phyloP scores from a whole-genome alignment of 2,113 vertebrate genomes.

The Melanerpes aurifrons region DNA sequence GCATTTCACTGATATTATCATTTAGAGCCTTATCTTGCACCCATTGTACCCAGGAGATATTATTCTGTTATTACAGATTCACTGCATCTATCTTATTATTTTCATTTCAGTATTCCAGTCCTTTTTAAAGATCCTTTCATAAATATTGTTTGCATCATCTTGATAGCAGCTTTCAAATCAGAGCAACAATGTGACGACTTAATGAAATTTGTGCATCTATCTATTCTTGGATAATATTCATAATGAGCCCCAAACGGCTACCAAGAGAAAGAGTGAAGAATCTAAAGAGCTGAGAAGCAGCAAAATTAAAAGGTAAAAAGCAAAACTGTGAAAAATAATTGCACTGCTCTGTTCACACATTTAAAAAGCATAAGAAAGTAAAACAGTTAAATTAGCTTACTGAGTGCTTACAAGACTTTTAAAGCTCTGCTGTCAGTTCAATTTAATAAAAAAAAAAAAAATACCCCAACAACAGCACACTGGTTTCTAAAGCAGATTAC shows the following conservation, averaged over 20 bases:
- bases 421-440: conserved; percentile 59
- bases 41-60: not conserved
- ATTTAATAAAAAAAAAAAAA: conserved; percentile 56
- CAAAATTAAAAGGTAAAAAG: conserved; percentile 12
- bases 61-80: not conserved
- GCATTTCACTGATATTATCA: not conserved
- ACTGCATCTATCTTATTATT: not conserved
- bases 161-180: not conserved
- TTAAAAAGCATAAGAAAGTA: not conserved
- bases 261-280: conserved; percentile 8
- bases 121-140: not conserved
- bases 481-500: conserved; percentile 70
- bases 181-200: not conserved
- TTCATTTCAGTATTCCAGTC: conserved; percentile 21
- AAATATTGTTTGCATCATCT: not conserved
- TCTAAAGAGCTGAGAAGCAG: conserved; percentile 1
- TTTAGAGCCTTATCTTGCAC: not conserved
- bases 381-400: conserved; percentile 67
- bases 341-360: conserved; percentile 1
- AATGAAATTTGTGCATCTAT: not conserved
- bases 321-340: conserved; percentile 26
- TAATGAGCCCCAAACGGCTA: not conserved
- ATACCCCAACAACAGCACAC: conserved; percentile 37
- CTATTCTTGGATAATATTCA: conserved; percentile 15
- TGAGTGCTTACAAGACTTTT: conserved; percentile 30